These are phyloP conservation scores for Dinocampus coccinellae DNA, from an alignment of 2,888 invertebrate genomes.

Conservation along the genomic window DNA sequence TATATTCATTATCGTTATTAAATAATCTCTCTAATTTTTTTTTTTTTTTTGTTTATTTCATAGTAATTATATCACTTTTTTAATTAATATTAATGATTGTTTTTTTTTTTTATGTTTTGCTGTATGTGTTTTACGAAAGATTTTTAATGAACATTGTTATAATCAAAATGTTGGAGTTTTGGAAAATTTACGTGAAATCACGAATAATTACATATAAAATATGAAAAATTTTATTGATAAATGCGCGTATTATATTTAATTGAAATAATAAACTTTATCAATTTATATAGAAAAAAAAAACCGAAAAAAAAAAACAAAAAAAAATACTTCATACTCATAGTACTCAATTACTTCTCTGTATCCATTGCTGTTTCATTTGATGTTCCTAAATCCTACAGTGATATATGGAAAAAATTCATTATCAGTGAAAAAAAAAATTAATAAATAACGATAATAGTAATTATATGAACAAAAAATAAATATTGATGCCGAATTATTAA, in stretches of 20 bases:
- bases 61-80: no score
- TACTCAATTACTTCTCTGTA: background rate
- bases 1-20: no score
- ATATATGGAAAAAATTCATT: background rate
- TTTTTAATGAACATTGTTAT: background rate
- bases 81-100: background rate
- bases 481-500: background rate
- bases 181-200: background rate
- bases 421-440: background rate
- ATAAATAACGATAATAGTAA: background rate
- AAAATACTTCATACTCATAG: background rate
- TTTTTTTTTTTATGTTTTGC: background rate
- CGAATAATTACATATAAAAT: background rate
- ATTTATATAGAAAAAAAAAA: no score
- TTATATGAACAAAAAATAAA: no score
- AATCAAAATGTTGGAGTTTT: background rate
- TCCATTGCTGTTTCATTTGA: background rate
- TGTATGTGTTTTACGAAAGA: background rate
- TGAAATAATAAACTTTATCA: background rate
- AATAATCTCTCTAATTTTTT: no score
- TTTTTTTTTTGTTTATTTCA: no score
- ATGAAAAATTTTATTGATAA: background rate
- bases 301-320: background rate
- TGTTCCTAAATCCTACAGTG: background rate
- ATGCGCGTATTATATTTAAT: background rate